Evolutionary conservation across 2,113 vertebrate species (phyloP).

Genomic region (Hydropotes inermis): DNA sequence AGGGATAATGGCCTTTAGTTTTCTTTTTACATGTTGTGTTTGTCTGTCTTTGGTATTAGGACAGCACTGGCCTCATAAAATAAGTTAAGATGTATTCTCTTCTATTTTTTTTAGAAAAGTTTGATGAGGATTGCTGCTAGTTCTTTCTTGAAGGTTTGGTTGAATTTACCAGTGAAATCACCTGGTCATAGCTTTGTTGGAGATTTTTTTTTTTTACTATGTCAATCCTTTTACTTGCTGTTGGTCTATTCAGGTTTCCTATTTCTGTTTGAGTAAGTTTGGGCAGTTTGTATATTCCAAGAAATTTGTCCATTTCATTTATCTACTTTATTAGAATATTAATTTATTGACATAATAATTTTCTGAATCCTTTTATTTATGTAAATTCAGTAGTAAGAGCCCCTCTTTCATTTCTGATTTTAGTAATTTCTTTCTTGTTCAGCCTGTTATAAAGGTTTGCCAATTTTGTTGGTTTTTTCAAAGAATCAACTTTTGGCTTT

Average conservation of each 20-base stretch:
- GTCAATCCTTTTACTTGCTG: not conserved
- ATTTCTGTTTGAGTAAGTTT: not conserved
- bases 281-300: not conserved
- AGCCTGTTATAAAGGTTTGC: not conserved
- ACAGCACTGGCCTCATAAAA: not conserved
- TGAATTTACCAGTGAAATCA: not conserved
- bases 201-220: not conserved
- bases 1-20: not conserved
- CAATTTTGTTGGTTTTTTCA: not conserved
- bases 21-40: not conserved
- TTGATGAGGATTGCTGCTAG: not conserved
- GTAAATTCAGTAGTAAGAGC: not conserved
- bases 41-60: not conserved
- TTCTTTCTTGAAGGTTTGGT: not conserved
- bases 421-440: not conserved
- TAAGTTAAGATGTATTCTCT: not conserved
- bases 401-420: not conserved
- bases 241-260: not conserved
- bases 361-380: not conserved
- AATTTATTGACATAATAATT: not conserved
- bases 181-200: not conserved
- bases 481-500: not conserved
- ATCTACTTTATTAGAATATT: not conserved
- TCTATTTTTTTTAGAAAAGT: not conserved
- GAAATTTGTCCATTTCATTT: not conserved